A percentile compares a stretch with the other conserved stretches of the same genome.
phyloP scores from a whole-genome alignment of 2,113 vertebrate genomes.

The Chrysemys picta region DNA sequence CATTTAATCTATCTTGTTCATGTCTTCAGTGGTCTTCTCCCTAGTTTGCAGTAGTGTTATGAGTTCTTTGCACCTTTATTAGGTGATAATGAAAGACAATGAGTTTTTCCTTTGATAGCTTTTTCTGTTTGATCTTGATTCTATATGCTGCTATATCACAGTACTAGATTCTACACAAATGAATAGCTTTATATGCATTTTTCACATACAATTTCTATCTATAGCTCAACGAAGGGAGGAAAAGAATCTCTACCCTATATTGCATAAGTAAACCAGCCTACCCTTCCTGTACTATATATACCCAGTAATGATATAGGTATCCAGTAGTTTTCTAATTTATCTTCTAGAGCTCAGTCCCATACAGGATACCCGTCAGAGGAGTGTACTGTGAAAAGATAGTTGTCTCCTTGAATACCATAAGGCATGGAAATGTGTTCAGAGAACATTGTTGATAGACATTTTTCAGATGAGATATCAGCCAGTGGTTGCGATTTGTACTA shows the following conservation, averaged over 20 bases:
- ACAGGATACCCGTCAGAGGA: neutral
- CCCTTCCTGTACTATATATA: neutral
- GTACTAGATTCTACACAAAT: neutral
- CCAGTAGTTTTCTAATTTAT: neutral
- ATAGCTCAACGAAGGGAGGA: neutral
- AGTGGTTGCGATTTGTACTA: accelerated
- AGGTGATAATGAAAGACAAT: conserved; percentile 64
- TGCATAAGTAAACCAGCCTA: neutral
- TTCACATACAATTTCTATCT: neutral
- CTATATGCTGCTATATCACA: neutral
- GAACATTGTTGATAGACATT: neutral
- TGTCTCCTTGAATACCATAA: neutral
- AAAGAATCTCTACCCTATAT: neutral
- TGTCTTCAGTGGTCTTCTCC: neutral
- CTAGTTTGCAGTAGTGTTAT: conserved; percentile 37
- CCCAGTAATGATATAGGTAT: neutral
- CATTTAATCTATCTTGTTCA: conserved; percentile 5
- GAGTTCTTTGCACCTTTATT: conserved; percentile 58
- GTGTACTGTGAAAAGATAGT: neutral
- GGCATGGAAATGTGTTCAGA: neutral
- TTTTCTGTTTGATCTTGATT: conserved; percentile 64
- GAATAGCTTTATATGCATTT: neutral
- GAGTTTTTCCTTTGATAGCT: conserved; percentile 42
- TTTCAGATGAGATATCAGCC: neutral
- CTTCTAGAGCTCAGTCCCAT: neutral